These are phyloP conservation scores for Oryzias curvinotus DNA, from an alignment of 2,113 vertebrate genomes.

Conservation along the genomic window DNA sequence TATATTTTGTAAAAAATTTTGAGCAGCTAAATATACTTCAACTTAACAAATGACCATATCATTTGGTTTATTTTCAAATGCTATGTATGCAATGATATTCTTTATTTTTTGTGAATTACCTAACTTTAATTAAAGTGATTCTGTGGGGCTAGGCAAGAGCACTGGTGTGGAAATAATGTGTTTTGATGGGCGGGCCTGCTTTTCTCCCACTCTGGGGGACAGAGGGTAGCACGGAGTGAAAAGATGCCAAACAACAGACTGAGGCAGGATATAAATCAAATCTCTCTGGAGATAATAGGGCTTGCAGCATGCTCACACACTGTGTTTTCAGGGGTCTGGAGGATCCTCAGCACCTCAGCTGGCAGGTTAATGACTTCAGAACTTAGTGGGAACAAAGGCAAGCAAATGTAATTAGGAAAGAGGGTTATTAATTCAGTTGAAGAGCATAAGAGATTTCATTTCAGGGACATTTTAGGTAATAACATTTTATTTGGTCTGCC, in stretches of 20 bases:
- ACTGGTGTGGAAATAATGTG: slow-evolving; percentile 58
- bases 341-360: slow-evolving; percentile 27
- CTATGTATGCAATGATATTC: not conserved
- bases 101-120: slow-evolving; percentile 14
- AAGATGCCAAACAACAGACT: slow-evolving; percentile 68
- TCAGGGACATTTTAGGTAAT: not conserved
- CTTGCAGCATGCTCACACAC: slow-evolving; percentile 36
- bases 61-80: not conserved
- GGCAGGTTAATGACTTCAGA: slow-evolving; percentile 59
- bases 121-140: slow-evolving; percentile 38
- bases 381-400: slow-evolving; percentile 27
- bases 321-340: slow-evolving; percentile 31
- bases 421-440: slow-evolving; percentile 29
- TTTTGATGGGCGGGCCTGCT: slow-evolving; percentile 57
- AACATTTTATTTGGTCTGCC: slow-evolving; percentile 2
- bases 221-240: slow-evolving; percentile 52
- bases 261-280: slow-evolving; percentile 71
- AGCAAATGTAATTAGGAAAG: slow-evolving; percentile 37
- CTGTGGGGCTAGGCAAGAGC: slow-evolving; percentile 31
- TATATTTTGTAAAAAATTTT: no score
- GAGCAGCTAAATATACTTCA: no score
- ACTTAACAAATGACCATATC: not conserved
- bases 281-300: slow-evolving; percentile 61
- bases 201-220: slow-evolving; percentile 43
- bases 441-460: slow-evolving; percentile 10